phyloP scores from a whole-genome alignment of 2,888 invertebrate genomes.

The Neoscelio sp. region DNA sequence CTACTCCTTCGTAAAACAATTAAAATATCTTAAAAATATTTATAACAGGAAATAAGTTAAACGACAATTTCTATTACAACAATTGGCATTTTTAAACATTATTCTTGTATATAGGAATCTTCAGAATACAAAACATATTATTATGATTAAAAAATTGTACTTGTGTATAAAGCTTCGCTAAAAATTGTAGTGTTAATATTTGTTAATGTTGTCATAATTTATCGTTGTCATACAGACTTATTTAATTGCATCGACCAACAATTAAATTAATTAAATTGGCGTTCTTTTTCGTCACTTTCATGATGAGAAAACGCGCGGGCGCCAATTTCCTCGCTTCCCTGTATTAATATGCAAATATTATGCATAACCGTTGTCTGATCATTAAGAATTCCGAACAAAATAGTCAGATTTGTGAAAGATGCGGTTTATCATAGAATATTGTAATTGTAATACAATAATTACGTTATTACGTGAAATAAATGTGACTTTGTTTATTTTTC shows the following conservation, averaged over 20 bases:
- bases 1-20: too few species aligned
- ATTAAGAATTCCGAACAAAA: slow-evolving; percentile 10
- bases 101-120: too few species aligned
- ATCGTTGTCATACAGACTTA: slow-evolving; percentile 41
- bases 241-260: slow-evolving; percentile 32
- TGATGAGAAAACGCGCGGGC: not conserved
- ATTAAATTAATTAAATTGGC: not conserved
- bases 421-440: slow-evolving; percentile 42
- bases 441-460: slow-evolving; percentile 42
- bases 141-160: slow-evolving; percentile 23
- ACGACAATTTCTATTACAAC: too few species aligned
- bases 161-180: slow-evolving; percentile 58
- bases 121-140: too few species aligned
- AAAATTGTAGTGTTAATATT: slow-evolving; percentile 47
- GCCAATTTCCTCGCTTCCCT: slow-evolving; percentile 8
- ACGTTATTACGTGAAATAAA: slow-evolving; percentile 19
- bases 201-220: slow-evolving; percentile 45
- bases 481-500: slow-evolving; percentile 4
- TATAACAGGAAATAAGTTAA: too few species aligned
- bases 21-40: too few species aligned
- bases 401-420: slow-evolving; percentile 38
- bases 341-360: slow-evolving; percentile 5
- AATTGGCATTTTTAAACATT: too few species aligned
- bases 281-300: not conserved
- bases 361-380: slow-evolving; percentile 7